phyloP scores from a whole-genome alignment of 1,140 invertebrate genomes.

The Zaprionus ghesquierei region DNA sequence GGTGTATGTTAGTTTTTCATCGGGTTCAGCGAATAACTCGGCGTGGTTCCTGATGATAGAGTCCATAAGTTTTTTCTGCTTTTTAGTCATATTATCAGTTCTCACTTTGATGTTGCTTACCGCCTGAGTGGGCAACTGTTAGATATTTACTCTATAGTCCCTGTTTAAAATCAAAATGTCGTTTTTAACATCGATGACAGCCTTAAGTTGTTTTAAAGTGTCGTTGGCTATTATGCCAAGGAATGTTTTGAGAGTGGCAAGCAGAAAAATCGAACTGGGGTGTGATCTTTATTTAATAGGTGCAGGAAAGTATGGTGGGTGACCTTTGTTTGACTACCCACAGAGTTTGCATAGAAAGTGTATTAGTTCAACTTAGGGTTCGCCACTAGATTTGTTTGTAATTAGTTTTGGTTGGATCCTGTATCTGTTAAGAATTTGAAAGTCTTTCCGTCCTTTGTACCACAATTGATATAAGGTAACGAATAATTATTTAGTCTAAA shows the following conservation, averaged over 20 bases:
- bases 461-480: slow-evolving; percentile 19
- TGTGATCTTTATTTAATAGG: not conserved
- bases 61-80: not conserved
- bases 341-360: not conserved
- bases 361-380: not conserved
- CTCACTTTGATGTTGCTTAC: not conserved
- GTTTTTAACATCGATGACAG: slow-evolving; percentile 1
- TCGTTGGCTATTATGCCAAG: not conserved
- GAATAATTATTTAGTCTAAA: slow-evolving; percentile 10
- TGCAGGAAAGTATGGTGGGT: not conserved
- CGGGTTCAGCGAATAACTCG: not conserved
- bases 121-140: not conserved
- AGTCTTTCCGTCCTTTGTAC: too few species aligned
- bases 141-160: not conserved
- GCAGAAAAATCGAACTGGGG: not conserved
- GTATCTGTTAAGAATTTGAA: slow-evolving; percentile 32
- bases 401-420: slow-evolving; percentile 31
- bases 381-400: not conserved
- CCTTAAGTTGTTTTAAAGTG: not conserved
- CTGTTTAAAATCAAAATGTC: not conserved
- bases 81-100: not conserved
- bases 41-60: not conserved
- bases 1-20: not conserved
- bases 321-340: not conserved
- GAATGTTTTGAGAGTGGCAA: not conserved